Evolutionary conservation across 2,797 vertebrate species (phyloP).

Genomic region (Mus spretus): DNA sequence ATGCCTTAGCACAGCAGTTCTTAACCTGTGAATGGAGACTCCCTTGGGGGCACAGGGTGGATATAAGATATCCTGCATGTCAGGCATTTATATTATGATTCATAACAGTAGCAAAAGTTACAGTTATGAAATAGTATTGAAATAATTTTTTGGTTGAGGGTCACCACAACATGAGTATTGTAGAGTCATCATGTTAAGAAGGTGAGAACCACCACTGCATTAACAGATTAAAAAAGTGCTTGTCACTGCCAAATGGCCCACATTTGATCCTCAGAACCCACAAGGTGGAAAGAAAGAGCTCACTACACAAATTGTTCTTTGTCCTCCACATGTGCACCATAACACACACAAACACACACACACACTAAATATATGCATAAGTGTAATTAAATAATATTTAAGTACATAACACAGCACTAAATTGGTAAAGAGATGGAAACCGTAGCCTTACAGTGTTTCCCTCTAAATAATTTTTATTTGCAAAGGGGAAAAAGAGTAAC

Average conservation of each 20-base stretch:
- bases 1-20: background rate
- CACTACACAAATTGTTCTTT: background rate
- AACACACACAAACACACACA: too few relatives aligned
- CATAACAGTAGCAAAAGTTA: background rate
- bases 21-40: background rate
- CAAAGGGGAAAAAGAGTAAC: background rate
- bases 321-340: background rate
- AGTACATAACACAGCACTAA: background rate
- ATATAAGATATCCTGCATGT: too few relatives aligned
- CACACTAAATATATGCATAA: background rate
- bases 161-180: background rate
- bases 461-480: constrained; percentile 15
- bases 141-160: too few relatives aligned
- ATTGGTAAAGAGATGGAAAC: background rate
- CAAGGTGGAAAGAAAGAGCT: background rate
- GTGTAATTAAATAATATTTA: background rate
- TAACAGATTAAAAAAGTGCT: background rate
- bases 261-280: background rate
- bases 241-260: background rate
- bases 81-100: background rate
- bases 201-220: too few relatives aligned
- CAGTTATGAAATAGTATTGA: background rate
- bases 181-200: background rate
- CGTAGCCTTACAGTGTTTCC: background rate
- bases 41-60: background rate